Base-by-base conservation (phyloP, 2,797 vertebrate genomes). In the Pseudomugil gertrudae region DNA sequence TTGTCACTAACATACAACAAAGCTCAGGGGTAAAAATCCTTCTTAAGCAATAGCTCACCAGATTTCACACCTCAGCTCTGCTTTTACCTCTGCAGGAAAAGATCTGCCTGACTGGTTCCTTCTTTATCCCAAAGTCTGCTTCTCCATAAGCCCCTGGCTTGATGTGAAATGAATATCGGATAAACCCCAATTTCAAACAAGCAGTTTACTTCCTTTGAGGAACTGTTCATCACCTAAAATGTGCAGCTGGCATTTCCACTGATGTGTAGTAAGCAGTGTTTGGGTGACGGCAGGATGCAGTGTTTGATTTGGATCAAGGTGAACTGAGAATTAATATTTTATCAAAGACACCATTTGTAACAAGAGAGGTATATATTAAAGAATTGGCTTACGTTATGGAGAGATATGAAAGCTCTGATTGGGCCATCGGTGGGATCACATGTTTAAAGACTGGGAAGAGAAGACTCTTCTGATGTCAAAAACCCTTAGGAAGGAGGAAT, bases 11-110 rank as follows among this genome's bases (percentile, higher is more conserved):
- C 77, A 72, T 9, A 60, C 64, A 27, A 76, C 77, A 71, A 83
- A 77, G 68, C 83, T 88, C 52, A 43, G 58, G 48, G 78, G 64
- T 32, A 15, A 51, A 76, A 84, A 81, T 79, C 53, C 76, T 89
- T 87, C 83, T 74, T 10, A 17, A 53, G 74, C 50, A 24, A 81
- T 57, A 68, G 63, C 87, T 80, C 76, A 17, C 62, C 24, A 13
- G 60, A 74, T 51, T 82, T 84, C 76, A 72, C 83, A 38, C 81
- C 78, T 79, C 66, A 64, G 69, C 70, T 43, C 56, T 2, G 9
- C 69, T 77, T 88, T 80, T 63, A 66, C 52, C 51, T 74, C 81
- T 30, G 1, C 63, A 54, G 74, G 74, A 81, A 68, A 57, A 70
- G 57, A 68, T 78, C 57, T 69, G 40, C 57, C 71, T 53, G 68